Evolutionary conservation across 2,797 vertebrate species (phyloP), one percentile per base, ranked within the genome.

Genomic region (Pseudomugil tenellus): DNA sequence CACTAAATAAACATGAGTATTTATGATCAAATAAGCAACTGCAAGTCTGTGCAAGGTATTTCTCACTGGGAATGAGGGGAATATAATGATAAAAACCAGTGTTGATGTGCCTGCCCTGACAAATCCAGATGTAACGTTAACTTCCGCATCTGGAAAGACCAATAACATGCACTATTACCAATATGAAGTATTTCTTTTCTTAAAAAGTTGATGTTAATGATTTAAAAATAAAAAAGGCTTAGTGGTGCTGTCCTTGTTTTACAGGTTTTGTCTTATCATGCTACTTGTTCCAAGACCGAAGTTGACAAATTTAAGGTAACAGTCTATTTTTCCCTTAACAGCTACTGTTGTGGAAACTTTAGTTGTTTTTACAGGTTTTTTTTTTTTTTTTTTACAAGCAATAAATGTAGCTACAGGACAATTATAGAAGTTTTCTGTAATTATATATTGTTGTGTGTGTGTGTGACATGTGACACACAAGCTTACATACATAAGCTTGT

Each of bases 291-390:
- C 14, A 99, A 99, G 94, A 95, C 96, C 41, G 98, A 99, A 95
- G 98, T 99, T 67, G 98, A 99, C 93, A 99, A 97, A 93, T 98
- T 99, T 90, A 99, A 99, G 98, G 98, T 99, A 95, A 94, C 87
- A 34, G 25, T 14, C 14, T 6, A 17, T 16, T 26, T 3, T 17
- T 2, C 39, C 21, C 16, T 3, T 7, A 46, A 4, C 16, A 9
- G 28, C 12, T 11, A 1, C 25, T 28, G 25, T 61, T 13, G 19
- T 23, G 4, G 13, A 19, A 29, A 11, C n/a, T 21, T 35, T 58
- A 7, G 0, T 29, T 14, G 26, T 53, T 53, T 48, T 3, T 46
- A 3, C 41, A 46, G 19, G 41, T 21, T 46, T 53, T 52, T 16
- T 53, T 53, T 17, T 17, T 28, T 25, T 17, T 28, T 16, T 17